Percentiles rank a stretch among this genome's conserved stretches.
Conservation (phyloP, 2,113 vertebrate species). For the Phalacrocorax pelagicus region DNA sequence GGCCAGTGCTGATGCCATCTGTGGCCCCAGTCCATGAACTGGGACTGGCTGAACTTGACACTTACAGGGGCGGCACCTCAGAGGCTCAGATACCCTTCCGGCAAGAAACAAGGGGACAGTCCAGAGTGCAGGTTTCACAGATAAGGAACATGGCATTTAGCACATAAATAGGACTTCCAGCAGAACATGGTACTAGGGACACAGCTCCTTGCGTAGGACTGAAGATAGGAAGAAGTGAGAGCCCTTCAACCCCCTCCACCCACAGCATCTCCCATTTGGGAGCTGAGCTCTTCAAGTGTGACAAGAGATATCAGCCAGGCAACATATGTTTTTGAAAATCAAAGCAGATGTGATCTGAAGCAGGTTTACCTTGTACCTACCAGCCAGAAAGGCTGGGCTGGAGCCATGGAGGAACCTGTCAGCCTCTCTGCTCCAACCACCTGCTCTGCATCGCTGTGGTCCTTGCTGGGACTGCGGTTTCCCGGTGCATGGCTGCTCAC, state of each 20-base stretch:
- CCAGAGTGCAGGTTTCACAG: background rate
- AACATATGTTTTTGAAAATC: background rate
- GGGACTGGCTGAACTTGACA: background rate
- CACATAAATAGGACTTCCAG: background rate
- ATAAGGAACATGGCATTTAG: background rate
- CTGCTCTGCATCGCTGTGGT: fast-evolving
- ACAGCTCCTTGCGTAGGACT: background rate
- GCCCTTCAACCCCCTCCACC: background rate
- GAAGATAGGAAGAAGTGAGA: background rate
- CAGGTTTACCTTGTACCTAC: background rate
- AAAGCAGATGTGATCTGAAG: background rate
- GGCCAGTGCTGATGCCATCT: background rate
- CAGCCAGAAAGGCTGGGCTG: background rate
- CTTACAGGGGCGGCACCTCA: background rate
- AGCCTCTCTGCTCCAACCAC: background rate
- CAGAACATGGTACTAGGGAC: background rate
- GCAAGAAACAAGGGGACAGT: background rate
- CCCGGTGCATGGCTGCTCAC: background rate
- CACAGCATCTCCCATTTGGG: background rate
- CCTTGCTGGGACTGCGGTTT: background rate
- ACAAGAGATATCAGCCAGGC: background rate
- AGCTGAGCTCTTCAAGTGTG: background rate
- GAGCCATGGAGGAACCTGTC: background rate
- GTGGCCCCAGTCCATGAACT: background rate
- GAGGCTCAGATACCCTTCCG: background rate